Evolutionary conservation across 2,797 vertebrate species (phyloP).

Genomic region (Tauraco hartlaubi): DNA sequence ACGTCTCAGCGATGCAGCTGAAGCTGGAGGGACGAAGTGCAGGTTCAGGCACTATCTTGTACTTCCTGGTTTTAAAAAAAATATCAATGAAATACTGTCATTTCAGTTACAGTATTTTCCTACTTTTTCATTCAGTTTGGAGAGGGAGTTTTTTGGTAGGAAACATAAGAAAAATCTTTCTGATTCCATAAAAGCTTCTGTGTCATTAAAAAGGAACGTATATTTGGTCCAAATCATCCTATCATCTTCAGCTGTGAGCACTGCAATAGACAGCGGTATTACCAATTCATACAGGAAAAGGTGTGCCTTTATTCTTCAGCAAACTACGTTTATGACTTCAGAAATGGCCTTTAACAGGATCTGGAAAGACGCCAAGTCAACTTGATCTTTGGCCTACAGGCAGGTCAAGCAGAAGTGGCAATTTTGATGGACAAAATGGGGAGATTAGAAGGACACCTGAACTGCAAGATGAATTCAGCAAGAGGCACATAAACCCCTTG

Average conservation of each 20-base stretch:
- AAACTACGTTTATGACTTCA: neutral
- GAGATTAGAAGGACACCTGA: neutral
- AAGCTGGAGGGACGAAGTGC: neutral
- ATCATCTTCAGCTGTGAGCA: neutral
- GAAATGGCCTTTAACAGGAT: neutral
- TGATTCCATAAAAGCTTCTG: neutral
- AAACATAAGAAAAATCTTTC: neutral
- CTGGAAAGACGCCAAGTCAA: neutral
- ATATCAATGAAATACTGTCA: neutral
- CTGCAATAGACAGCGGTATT: neutral
- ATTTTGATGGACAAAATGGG: neutral
- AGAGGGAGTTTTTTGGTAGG: neutral
- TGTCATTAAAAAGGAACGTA: neutral
- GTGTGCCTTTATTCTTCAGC: neutral
- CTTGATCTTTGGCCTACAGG: neutral
- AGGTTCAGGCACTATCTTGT: neutral
- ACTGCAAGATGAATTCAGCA: neutral
- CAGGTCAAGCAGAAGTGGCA: neutral
- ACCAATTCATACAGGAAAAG: neutral
- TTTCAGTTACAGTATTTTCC: neutral
- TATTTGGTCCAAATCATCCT: neutral
- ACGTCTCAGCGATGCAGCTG: rapidly evolving
- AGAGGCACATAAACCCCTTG: neutral
- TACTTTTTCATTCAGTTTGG: neutral
- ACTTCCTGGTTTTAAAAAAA: neutral